Percentiles rank a stretch among this genome's conserved stretches.
phyloP scores from a whole-genome alignment of 2,888 invertebrate species.

The Drosophila mulleri region DNA sequence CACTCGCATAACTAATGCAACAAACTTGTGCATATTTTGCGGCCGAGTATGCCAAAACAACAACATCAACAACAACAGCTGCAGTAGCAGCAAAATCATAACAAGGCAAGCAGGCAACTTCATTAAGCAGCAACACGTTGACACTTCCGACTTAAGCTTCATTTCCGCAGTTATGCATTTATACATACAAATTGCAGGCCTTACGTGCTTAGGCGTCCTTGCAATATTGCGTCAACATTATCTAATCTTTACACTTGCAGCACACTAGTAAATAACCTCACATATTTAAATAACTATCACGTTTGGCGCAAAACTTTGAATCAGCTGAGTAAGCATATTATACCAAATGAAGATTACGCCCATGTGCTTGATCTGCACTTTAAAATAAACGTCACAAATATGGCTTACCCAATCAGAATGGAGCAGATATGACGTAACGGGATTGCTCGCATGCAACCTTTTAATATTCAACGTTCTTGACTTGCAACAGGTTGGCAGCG shows the following conservation, averaged over 20 bases:
- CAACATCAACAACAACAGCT: slow-evolving; percentile 1
- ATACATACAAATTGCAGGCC: slow-evolving; percentile 46
- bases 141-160: slow-evolving; percentile 53
- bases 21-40: slow-evolving; percentile 61
- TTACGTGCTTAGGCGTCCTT: slow-evolving; percentile 37
- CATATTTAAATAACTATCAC: slow-evolving; percentile 23
- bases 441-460: slow-evolving; percentile 3
- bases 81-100: background rate
- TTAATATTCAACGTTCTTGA: no score
- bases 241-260: slow-evolving; percentile 5
- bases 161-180: slow-evolving; percentile 56
- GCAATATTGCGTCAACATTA: background rate
- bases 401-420: no score
- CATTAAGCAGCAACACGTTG: slow-evolving; percentile 64
- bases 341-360: slow-evolving; percentile 16
- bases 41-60: slow-evolving; percentile 36
- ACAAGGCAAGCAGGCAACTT: slow-evolving; percentile 36
- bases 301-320: slow-evolving; percentile 23
- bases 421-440: slow-evolving; percentile 19
- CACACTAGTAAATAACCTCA: slow-evolving; percentile 17
- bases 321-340: slow-evolving; percentile 9
- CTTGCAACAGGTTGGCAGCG: slow-evolving; percentile 52
- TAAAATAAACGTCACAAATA: slow-evolving; percentile 13
- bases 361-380: background rate
- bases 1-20: slow-evolving; percentile 61